Evolutionary conservation across 2,113 vertebrate species (phyloP).

Genomic region (Cyanistes caeruleus): DNA sequence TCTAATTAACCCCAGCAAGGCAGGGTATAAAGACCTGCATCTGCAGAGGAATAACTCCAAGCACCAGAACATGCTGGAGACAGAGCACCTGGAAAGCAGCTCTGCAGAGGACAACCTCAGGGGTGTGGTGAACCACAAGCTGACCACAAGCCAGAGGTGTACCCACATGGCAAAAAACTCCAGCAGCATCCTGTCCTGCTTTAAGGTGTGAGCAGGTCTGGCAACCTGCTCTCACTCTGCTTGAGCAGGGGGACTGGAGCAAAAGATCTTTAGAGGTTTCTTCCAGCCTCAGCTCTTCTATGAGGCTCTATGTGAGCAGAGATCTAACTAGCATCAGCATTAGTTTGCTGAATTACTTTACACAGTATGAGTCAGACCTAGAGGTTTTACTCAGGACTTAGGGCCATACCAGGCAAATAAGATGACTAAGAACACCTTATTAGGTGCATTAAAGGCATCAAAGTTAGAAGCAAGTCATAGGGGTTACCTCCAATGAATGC

Average conservation of each 20-base stretch:
- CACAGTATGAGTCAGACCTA: neutral
- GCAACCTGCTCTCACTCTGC: neutral
- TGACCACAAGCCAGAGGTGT: neutral
- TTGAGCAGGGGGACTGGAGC: neutral
- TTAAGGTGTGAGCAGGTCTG: neutral
- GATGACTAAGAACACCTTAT: neutral
- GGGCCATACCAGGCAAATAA: neutral
- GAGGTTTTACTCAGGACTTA: neutral
- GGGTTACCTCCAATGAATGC: neutral
- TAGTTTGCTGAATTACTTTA: neutral
- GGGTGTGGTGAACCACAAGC: neutral
- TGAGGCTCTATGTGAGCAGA: neutral
- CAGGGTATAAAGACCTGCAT: neutral
- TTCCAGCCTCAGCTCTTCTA: neutral
- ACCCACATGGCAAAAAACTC: neutral
- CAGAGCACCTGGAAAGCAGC: neutral
- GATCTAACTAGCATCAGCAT: accelerated
- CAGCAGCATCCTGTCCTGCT: neutral
- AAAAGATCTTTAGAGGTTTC: neutral
- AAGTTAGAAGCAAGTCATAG: neutral
- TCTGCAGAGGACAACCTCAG: neutral
- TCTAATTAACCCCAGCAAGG: neutral
- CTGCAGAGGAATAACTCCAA: neutral
- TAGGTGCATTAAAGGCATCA: neutral
- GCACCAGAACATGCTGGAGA: neutral